A percentile compares a stretch with the other conserved stretches of the same genome.
phyloP scores from a whole-genome alignment of 2,888 invertebrate genomes.

The Rhagophthalmus giganteus region DNA sequence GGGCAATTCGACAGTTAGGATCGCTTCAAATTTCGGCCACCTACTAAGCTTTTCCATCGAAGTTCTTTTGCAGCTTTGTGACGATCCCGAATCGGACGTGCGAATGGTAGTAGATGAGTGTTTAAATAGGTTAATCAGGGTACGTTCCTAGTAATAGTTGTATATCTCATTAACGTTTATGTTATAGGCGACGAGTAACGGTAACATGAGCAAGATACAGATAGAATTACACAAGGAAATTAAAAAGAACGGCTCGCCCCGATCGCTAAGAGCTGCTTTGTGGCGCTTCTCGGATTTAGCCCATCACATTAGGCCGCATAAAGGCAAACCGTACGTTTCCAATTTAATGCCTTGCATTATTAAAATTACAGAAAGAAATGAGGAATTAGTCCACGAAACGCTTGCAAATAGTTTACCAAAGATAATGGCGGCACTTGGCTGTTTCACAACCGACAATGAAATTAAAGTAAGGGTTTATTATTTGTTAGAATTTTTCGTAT shows the following conservation, averaged over 20 bases:
- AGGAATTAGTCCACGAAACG: slow-evolving; percentile 73
- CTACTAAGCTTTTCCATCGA: slow-evolving; percentile 72
- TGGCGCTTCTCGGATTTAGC: slow-evolving; percentile 76
- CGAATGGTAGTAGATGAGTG: slow-evolving; percentile 82
- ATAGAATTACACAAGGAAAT: slow-evolving; percentile 83
- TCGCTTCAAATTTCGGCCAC: slow-evolving; percentile 63
- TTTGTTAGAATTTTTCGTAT: not conserved
- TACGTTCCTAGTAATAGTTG: slow-evolving; percentile 34
- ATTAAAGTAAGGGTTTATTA: slow-evolving; percentile 59
- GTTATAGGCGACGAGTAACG: slow-evolving; percentile 62
- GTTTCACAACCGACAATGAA: slow-evolving; percentile 72
- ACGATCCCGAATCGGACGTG: slow-evolving; percentile 77
- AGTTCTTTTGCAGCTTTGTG: slow-evolving; percentile 70
- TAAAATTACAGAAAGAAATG: slow-evolving; percentile 70
- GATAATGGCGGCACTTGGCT: slow-evolving; percentile 68
- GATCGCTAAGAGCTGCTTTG: slow-evolving; percentile 75
- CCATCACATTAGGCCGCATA: slow-evolving; percentile 74
- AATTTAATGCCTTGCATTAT: slow-evolving; percentile 74
- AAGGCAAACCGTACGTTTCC: slow-evolving; percentile 76
- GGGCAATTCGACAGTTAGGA: slow-evolving; percentile 64
- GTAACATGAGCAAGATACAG: slow-evolving; percentile 72
- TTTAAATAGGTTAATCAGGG: slow-evolving; percentile 74
- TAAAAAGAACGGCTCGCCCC: slow-evolving; percentile 72
- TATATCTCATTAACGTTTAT: not conserved
- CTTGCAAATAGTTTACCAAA: slow-evolving; percentile 65